Percentiles rank a stretch among this genome's conserved stretches.
Conservation (phyloP, 2,888 invertebrate genomes). For the Epiblema foenella region DNA sequence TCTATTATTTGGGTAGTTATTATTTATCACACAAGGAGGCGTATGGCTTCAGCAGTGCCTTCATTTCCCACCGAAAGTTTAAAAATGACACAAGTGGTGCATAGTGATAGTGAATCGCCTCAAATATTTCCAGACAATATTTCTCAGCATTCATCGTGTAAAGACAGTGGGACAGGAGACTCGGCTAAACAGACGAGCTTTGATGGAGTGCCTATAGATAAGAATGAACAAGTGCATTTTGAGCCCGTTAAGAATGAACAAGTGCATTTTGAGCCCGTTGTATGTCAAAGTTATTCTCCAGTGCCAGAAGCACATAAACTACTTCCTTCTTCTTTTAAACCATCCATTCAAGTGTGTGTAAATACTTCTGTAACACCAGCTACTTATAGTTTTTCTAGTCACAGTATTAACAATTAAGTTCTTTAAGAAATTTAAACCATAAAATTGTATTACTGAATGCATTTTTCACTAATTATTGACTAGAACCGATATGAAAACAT, state of each 20-base stretch:
- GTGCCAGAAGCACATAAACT: conserved; percentile 82
- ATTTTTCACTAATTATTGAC: conserved; percentile 71
- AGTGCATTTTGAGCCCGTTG: conserved; percentile 77
- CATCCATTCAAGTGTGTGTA: conserved; percentile 83
- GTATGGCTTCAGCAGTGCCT: conserved; percentile 82
- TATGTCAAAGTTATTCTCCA: conserved; percentile 78
- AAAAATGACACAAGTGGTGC: conserved; percentile 81
- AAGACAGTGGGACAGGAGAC: conserved; percentile 92
- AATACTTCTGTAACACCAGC: conserved; percentile 82
- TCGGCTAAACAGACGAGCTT: conserved; percentile 90
- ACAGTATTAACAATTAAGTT: conserved; percentile 79
- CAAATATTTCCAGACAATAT: conserved; percentile 87
- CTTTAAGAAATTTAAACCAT: conserved; percentile 42
- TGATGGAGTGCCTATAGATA: conserved; percentile 82
- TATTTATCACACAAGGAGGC: conserved; percentile 93
- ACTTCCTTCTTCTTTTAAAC: conserved; percentile 81
- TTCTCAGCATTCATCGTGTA: conserved; percentile 90
- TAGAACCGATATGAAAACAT: background rate
- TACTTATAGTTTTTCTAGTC: conserved; percentile 85
- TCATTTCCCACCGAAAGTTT: conserved; percentile 77
- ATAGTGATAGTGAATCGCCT: conserved; percentile 81
- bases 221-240: conserved; percentile 79
- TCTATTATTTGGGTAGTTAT: conserved; percentile 96
- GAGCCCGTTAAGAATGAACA: conserved; percentile 76
- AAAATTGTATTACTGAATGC: conserved; percentile 51